Evolutionary conservation across 1,140 invertebrate species (phyloP), one percentile per base, ranked within the genome.

Genomic region (Heterodera schachtii): DNA sequence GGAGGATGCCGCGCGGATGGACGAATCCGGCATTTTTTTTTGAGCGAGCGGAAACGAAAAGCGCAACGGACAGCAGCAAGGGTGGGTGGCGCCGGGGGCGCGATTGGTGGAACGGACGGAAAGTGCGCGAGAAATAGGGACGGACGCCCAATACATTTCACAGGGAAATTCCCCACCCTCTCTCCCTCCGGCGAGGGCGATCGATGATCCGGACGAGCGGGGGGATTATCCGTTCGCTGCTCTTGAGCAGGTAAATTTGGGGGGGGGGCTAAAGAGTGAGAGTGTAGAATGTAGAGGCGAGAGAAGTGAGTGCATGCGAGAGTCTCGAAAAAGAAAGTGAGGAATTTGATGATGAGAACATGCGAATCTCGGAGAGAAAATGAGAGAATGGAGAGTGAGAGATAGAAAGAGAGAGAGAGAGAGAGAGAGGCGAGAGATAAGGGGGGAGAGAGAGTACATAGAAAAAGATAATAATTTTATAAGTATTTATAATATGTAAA

Each of bases 141-240:
- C 31, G 31, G 31, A 1, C 31, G 31, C 31, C 31, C 31, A 31
- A 31, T 31, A 31, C 31, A 31, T 31, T 31, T 31, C 31, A 31
- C 31, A 31, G 31, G 31, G n/a, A n/a, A 31, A 31, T 31, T 31
- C 31, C 31, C 1, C 31, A 31, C 31, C 31, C 31, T 31, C 31
- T 1, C 31, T 31, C 31, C 31, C 0, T 31, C 31, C 3, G 66
- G 66, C 19, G 66, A n/a, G 57, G 11, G 13, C 57, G 57, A 73
- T 47, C 71, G 75, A 46, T 77, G 46, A 77, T 64, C 49, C 75
- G 75, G 49, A 52, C 49, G 11, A 31, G 76, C 67, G n/a, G n/a
- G 41, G 66, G 74, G 66, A 75, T 75, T 75, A 60, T 75, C 74
- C 47, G 6, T 69, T 8, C 44, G 21, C 69, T 11, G n/a, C 21